Percentiles rank a stretch among this genome's conserved stretches.
Evolutionary conservation across 1,140 invertebrate species (phyloP).

Genomic region (Heliconius himera): DNA sequence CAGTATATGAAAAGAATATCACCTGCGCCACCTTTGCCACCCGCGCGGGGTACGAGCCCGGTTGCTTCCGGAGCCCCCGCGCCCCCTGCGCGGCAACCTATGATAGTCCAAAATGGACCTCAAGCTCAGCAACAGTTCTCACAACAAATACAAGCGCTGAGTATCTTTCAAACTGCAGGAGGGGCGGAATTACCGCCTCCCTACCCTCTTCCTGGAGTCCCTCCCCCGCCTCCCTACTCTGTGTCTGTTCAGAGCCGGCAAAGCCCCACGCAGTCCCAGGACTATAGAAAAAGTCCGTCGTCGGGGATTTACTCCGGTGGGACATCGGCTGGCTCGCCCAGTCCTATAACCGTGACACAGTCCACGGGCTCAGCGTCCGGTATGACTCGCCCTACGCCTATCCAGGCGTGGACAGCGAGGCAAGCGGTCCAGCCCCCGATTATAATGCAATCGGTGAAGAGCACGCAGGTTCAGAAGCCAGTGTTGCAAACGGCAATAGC

Average conservation of each 20-base stretch:
- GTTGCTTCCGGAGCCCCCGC: slow-evolving; percentile 80
- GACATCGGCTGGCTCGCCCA: slow-evolving; percentile 90
- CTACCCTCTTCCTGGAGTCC: slow-evolving; percentile 86
- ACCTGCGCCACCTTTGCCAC: slow-evolving; percentile 85
- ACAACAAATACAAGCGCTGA: slow-evolving; percentile 93
- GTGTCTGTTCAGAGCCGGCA: slow-evolving; percentile 93
- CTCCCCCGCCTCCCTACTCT: slow-evolving; percentile 92
- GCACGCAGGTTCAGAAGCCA: slow-evolving; percentile 96
- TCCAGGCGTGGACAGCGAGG: slow-evolving; percentile 89
- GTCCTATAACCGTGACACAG: slow-evolving; percentile 88
- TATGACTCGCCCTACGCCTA: slow-evolving; percentile 88
- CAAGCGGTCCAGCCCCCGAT: slow-evolving; percentile 94
- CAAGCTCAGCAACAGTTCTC: slow-evolving; percentile 92
- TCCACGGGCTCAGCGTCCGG: slow-evolving; percentile 82
- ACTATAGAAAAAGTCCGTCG: slow-evolving; percentile 89
- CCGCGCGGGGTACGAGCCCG: slow-evolving; percentile 89
- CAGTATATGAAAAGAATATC: slow-evolving; percentile 93
- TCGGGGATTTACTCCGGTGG: slow-evolving; percentile 91
- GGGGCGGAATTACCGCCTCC: slow-evolving; percentile 89
- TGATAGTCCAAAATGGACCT: slow-evolving; percentile 91
- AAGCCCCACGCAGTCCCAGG: slow-evolving; percentile 91
- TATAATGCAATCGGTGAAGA: slow-evolving; percentile 98
- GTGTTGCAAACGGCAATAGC: slow-evolving; percentile 96
- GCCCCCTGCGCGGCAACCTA: slow-evolving; percentile 84
- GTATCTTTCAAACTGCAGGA: slow-evolving; percentile 87